Conservation (phyloP, 1,140 invertebrate species). For the Pollicipes pollicipes region DNA sequence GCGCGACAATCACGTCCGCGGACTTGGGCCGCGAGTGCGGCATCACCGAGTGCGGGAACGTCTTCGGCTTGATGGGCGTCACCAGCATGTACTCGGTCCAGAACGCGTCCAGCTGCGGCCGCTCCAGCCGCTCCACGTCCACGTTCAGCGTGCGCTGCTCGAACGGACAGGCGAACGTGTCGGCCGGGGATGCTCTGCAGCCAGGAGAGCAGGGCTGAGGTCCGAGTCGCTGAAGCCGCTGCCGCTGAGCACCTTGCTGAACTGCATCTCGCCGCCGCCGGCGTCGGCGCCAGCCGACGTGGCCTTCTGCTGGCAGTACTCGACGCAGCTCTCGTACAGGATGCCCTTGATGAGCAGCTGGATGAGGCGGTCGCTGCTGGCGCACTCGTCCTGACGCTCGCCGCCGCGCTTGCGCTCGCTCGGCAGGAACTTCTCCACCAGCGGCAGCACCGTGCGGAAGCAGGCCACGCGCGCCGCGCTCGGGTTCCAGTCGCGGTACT, state of each 20-base stretch:
- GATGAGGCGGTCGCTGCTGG: constrained; percentile 72
- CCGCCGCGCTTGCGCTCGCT: constrained; percentile 15
- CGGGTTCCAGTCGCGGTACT: constrained; percentile 80
- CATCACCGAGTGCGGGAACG: constrained; percentile 83
- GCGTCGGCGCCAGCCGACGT: constrained; percentile 34
- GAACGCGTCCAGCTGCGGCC: constrained; percentile 72
- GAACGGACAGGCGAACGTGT: constrained; percentile 82
- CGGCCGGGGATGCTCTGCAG: constrained; percentile 73
- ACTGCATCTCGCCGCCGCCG: constrained; percentile 23
- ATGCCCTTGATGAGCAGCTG: constrained; percentile 73
- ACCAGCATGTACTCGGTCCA: constrained; percentile 94
- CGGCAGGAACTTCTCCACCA: constrained; percentile 78
- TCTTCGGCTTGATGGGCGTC: constrained; percentile 86
- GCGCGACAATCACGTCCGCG: constrained; percentile 79
- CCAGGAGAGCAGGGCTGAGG: constrained; percentile 81
- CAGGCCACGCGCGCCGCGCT: constrained; percentile 67
- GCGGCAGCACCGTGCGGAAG: constrained; percentile 40
- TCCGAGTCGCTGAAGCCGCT: constrained; percentile 68
- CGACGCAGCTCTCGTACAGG: constrained; percentile 88
- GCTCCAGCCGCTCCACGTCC: constrained; percentile 67
- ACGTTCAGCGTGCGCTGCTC: constrained; percentile 80
- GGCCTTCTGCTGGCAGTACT: constrained; percentile 85
- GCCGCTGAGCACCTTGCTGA: constrained; percentile 19
- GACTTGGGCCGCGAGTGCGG: constrained; percentile 66
- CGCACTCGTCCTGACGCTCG: constrained; percentile 19